These are phyloP conservation scores for Bergia puertoricense DNA, from an alignment of 92 coral and sea anemone genomes.

Conservation along the genomic window DNA sequence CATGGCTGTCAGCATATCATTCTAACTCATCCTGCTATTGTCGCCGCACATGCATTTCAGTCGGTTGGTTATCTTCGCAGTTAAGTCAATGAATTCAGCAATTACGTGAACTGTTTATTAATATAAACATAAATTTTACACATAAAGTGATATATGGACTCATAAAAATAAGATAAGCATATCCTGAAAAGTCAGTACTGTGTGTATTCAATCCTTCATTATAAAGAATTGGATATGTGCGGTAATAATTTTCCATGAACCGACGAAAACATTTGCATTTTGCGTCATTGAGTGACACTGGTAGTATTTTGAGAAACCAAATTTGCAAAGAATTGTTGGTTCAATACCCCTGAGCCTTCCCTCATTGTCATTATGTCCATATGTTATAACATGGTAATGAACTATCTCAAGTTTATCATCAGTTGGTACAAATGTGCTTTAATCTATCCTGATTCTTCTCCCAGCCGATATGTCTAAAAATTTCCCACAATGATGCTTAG, in stretches of 20 bases:
- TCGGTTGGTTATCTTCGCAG: too few relatives aligned
- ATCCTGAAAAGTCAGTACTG: neutral
- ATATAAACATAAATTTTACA: too few relatives aligned
- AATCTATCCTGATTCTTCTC: neutral
- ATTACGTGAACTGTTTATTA: too few relatives aligned
- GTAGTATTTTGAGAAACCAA: neutral
- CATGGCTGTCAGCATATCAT: too few relatives aligned
- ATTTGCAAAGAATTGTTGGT: neutral
- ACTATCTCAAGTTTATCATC: neutral
- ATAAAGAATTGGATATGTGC: too few relatives aligned
- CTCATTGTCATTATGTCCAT: too few relatives aligned
- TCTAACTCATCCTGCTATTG: too few relatives aligned
- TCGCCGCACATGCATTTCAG: too few relatives aligned
- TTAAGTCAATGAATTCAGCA: too few relatives aligned
- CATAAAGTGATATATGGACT: neutral
- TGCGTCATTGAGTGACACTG: neutral
- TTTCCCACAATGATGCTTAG: neutral
- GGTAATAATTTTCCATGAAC: neutral
- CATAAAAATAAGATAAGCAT: neutral
- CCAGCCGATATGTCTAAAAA: neutral
- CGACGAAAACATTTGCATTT: constrained; percentile 25
- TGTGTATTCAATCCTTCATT: too few relatives aligned
- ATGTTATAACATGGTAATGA: neutral
- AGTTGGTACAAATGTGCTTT: neutral
- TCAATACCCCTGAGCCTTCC: neutral